Base-by-base conservation (phyloP, 1,140 invertebrate genomes). In the Drosophila novamexicana region DNA sequence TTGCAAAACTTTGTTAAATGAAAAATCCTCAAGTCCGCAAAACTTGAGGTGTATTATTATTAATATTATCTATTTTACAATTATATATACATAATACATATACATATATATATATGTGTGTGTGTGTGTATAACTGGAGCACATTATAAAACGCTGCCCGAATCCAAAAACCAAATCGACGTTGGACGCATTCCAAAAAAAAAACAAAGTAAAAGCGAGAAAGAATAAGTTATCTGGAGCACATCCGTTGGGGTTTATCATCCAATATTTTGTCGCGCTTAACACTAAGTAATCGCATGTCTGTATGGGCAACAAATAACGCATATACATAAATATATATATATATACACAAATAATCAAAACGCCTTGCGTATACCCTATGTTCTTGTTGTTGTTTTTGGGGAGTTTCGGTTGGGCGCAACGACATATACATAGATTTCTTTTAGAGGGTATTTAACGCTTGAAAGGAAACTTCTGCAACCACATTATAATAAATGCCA, bases 1-100 rank as follows among this genome's bases (percentile, higher is more conserved):
- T 57, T 71, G 61, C 44, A 22, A 39, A 72, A 59, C 39, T 72
- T 18, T 70, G 72, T 75, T 75, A 70, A 32, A 71, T 40, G 22
- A 12, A 32, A 50, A 50, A 22, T 4, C 53, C 42, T 62, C 45
- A 16, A 49, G 32, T 36, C 16, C 47, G 61, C 50, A 54, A 56
- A 22, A 49, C 42, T 49, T 68, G 42, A 63, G 61, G 49, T 69
- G 57, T 67, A 74, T 85, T 86, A 85, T 78, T 86, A 81, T 69
- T 75, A 75, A 52, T 62, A 78, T 65, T 67, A 71, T 78, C 58
- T 71, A 67, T 62, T 63, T 71, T 61, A 61, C 16, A 47, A 53
- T 49, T 32, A 57, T 49, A 69, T 39, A 58, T 18, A 18, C 18
- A 18, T 18, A 18, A 18, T 1, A 58, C 29, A 65, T 39, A 64